Conservation (phyloP, 2,888 invertebrate genomes). For the Cartodere bifasciata region DNA sequence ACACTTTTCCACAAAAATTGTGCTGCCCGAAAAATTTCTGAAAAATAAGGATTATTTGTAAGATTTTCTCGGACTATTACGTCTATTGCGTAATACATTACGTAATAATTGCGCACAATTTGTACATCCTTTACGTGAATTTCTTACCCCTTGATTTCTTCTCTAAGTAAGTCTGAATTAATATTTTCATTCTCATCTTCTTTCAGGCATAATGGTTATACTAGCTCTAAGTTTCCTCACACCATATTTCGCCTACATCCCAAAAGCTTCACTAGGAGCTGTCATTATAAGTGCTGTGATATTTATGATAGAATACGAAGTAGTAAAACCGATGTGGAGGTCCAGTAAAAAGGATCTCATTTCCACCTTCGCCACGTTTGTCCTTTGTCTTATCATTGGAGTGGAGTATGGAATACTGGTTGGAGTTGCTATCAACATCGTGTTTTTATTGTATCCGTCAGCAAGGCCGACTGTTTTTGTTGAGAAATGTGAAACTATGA, state of each 20-base stretch:
- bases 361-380: slow-evolving; percentile 72
- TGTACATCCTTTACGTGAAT: too few relatives aligned
- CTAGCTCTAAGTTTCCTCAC: slow-evolving; percentile 76
- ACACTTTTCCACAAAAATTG: too few relatives aligned
- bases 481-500: slow-evolving; percentile 53
- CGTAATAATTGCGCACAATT: too few relatives aligned
- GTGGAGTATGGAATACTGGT: slow-evolving; percentile 78
- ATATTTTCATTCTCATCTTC: slow-evolving; percentile 67
- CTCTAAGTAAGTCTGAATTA: too few relatives aligned
- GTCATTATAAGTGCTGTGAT: slow-evolving; percentile 92
- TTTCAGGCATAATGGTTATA: slow-evolving; percentile 64
- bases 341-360: slow-evolving; percentile 68
- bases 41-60: too few relatives aligned
- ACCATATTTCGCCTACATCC: slow-evolving; percentile 81
- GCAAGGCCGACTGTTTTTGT: slow-evolving; percentile 66
- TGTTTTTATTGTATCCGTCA: slow-evolving; percentile 67
- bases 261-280: slow-evolving; percentile 78
- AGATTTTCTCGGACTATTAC: too few relatives aligned
- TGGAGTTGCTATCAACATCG: slow-evolving; percentile 67
- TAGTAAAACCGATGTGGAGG: slow-evolving; percentile 74
- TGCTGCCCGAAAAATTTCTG: too few relatives aligned
- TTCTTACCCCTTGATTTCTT: too few relatives aligned
- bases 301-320: slow-evolving; percentile 88
- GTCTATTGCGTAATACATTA: too few relatives aligned
- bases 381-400: slow-evolving; percentile 66